phyloP scores from a whole-genome alignment of 2,888 invertebrate genomes.

The Conus canariensis region DNA sequence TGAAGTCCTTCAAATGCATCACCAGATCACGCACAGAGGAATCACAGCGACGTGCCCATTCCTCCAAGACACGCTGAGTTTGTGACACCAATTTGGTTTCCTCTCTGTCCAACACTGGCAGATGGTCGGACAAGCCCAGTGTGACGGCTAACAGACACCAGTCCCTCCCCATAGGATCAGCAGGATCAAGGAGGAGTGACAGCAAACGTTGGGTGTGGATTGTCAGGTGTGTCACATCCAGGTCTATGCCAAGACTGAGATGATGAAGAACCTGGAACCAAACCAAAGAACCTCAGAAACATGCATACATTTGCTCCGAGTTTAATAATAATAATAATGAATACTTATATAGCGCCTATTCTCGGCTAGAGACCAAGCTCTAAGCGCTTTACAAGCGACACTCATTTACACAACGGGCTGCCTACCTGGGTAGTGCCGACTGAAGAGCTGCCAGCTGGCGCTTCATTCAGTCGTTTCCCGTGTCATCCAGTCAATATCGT shows the following conservation, averaged over 20 bases:
- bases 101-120: slow-evolving; percentile 80
- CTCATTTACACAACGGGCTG: too few species aligned
- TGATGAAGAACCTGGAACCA: slow-evolving; percentile 55
- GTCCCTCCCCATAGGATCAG: slow-evolving; percentile 81
- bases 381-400: too few species aligned
- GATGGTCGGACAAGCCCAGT: slow-evolving; percentile 81
- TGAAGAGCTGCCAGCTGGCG: too few species aligned
- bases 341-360: too few species aligned
- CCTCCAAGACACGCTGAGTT: slow-evolving; percentile 78
- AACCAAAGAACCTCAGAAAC: not conserved
- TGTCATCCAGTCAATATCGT: too few species aligned
- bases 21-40: slow-evolving; percentile 82
- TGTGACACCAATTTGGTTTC: slow-evolving; percentile 56
- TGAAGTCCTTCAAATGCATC: slow-evolving; percentile 82
- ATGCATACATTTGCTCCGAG: not conserved
- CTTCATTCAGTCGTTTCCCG: too few species aligned
- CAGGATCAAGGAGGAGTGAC: slow-evolving; percentile 80
- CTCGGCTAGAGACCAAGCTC: too few species aligned
- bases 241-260: slow-evolving; percentile 81
- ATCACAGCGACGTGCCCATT: slow-evolving; percentile 80
- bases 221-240: slow-evolving; percentile 83
- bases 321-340: not conserved
- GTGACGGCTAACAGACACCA: slow-evolving; percentile 82
- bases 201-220: slow-evolving; percentile 82
- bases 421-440: too few species aligned